Base-by-base conservation (phyloP, 2,113 vertebrate species). In the Hippocampus mohnikei region DNA sequence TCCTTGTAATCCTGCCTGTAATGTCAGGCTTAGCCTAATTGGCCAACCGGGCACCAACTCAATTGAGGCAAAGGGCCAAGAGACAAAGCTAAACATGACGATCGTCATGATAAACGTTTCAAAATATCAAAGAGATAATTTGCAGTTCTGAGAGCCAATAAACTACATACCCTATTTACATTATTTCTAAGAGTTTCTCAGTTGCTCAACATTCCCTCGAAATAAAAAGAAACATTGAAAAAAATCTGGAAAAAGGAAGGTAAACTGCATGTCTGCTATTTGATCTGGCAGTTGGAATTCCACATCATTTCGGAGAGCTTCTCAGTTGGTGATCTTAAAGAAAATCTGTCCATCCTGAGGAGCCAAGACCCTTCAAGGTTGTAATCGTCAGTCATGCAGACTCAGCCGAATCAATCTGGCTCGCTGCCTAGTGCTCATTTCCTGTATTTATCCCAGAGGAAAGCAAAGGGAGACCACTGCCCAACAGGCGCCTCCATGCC, bases 381-480 rank as follows among this genome's bases (percentile, higher is more conserved):
- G 68, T 70, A 70, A 81, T 66, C 81, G 81, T 81, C 68, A 61
- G 72, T 75, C 73, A 66, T 59, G 79, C 77, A 70, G 59, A 74
- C 75, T 79, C 75, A 83, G 81, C 81, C 71, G 75, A 79, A 80
- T 83, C 76, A 70, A 76, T 73, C 83, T 82, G 86, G 85, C 81
- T 70, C 6, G 10, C 73, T 80, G 80, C 74, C 79, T 73, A 66
- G 74, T 18, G 2, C 83, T 85, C 79, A 79, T 88, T 88, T 89
- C 87, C 88, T 88, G 87, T 81, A 87, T 88, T 89, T 87, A 85
- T 84, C 87, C 79, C 75, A 66, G 76, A 83, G 79, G 74, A 85
- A 84, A 84, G 82, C 67, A 56, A 59, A 74, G 74, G 69, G 75
- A 70, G 80, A 84, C 72, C 83, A 84, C 79, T 88, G 86, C 78